phyloP scores from a whole-genome alignment of 2,797 vertebrate genomes.

The Esox lucius region DNA sequence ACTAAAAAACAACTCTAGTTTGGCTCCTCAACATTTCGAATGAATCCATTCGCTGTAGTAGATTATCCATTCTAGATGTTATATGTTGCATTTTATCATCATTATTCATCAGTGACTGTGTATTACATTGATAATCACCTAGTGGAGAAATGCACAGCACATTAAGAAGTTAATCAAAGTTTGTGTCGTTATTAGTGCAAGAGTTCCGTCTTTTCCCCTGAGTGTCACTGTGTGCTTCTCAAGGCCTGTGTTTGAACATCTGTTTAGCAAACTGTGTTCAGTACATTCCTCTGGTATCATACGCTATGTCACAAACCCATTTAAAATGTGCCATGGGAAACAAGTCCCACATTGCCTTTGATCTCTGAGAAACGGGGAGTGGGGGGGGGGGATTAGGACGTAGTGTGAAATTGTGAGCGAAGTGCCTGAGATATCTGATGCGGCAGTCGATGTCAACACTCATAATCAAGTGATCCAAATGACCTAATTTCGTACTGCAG shows the following conservation, averaged over 20 bases:
- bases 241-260: conserved; percentile 1
- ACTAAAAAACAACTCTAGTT: not conserved
- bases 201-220: not conserved
- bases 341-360: conserved; percentile 61
- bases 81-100: not conserved
- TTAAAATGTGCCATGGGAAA: conserved; percentile 60
- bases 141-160: not conserved
- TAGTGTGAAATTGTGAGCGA: conserved; percentile 51
- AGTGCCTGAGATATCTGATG: conserved; percentile 42
- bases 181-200: not conserved
- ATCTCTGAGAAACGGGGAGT: conserved; percentile 35
- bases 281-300: conserved; percentile 59
- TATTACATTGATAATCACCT: not conserved
- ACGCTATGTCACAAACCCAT: conserved; percentile 51
- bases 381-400: conserved; percentile 45
- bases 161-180: not conserved
- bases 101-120: not conserved
- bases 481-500: conserved; percentile 39
- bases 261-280: conserved; percentile 38
- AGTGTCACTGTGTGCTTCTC: not conserved
- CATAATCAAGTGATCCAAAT: conserved; percentile 55
- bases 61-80: not conserved
- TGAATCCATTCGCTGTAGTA: not conserved
- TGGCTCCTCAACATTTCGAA: not conserved
- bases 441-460: conserved; percentile 49